Base-by-base conservation (phyloP, 2,797 vertebrate species). In the Ptychobarbus kaznakovi region DNA sequence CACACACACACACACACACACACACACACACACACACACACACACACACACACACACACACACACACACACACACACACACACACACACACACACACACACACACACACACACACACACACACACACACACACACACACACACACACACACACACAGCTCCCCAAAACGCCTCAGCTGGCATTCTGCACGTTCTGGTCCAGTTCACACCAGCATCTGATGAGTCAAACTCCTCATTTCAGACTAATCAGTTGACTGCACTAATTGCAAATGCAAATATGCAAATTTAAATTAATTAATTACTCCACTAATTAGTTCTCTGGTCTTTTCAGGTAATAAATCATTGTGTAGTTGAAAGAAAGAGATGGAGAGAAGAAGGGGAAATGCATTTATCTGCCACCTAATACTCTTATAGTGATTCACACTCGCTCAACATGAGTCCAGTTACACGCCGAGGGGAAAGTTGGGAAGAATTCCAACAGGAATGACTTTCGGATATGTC, bases 201-300 rank as follows among this genome's bases (percentile, higher is more conserved):
- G 94, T 95, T 95, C 95, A 96, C 96, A 96, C 95, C 91, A 95
- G 95, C 96, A 97, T 97, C 96, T 96, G 97, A 99, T 98, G 97
- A 99, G 97, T 99, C 97, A 98, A 98, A 99, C 97, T 98, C 97
- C 96, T 96, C 97, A 97, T 99, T 98, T 98, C 97, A 98, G 96
- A 98, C 97, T 99, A 98, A 99, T 99, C 98, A 99, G 97, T 99
- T 95, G 95, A 97, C 97, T 99, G 97, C 97, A 97, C 98, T 99
- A 99, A 99, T 99, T 99, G 97, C 97, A 99, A 99, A 99, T 99
- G 98, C 98, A 99, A 99, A 99, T 99, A 99, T 99, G 98, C 97
- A 99, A 99, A 99, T 99, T 97, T 98, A 97, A 99, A 99, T 99
- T 99, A 99, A 99, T 99, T 99, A 99, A 99, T 99, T 99, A 99